A percentile compares a stretch with the other conserved stretches of the same genome.
These are phyloP conservation scores for Oreocharis arfaki DNA, from an alignment of 2,113 vertebrate genomes.

Conservation along the genomic window DNA sequence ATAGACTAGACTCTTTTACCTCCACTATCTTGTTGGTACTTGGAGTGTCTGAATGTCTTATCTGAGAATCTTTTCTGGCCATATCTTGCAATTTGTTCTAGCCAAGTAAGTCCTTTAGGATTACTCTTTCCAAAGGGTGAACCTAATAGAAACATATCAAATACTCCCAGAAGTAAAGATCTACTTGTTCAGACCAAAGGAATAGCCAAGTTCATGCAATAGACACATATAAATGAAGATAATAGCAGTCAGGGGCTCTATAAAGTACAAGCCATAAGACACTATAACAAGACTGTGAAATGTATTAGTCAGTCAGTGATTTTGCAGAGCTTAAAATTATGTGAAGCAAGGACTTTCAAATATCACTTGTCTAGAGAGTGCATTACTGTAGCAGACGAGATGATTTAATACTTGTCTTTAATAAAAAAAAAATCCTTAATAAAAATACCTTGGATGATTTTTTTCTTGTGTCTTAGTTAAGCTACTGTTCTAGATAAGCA, in stretches of 20 bases:
- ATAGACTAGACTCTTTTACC: neutral
- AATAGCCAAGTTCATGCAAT: neutral
- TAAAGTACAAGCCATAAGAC: neutral
- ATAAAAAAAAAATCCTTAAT: neutral
- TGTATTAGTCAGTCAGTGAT: neutral
- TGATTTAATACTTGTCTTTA: neutral
- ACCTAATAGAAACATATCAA: neutral
- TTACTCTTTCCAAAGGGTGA: slow-evolving; percentile 5
- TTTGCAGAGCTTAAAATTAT: slow-evolving; percentile 9
- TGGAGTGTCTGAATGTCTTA: neutral
- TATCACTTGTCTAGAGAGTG: neutral
- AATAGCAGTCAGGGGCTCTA: neutral
- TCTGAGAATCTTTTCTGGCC: neutral
- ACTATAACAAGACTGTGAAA: neutral
- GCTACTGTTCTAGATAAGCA: neutral
- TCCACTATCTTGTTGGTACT: neutral
- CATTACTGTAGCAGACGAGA: neutral
- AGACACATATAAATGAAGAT: neutral
- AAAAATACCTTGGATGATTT: neutral
- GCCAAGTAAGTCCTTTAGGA: neutral
- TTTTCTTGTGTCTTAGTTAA: neutral
- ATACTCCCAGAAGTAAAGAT: neutral
- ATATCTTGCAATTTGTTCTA: neutral
- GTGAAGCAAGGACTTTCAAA: neutral
- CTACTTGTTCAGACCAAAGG: neutral